Conservation (phyloP, 2,797 vertebrate genomes). For the Ara ararauna region DNA sequence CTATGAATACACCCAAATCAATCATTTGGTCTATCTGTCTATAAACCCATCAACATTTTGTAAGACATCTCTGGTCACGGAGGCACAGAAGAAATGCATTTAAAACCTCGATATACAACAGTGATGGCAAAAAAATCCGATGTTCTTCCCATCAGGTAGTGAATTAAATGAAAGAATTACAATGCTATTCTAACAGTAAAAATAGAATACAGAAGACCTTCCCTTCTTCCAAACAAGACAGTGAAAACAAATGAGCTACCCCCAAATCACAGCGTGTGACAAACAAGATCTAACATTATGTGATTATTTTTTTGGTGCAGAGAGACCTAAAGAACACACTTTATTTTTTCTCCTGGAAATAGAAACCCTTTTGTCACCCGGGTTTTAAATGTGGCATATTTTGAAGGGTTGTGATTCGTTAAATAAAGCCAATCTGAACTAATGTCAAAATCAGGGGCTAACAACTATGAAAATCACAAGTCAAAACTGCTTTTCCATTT, state of each 20-base stretch:
- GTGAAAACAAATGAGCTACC: constrained; percentile 27
- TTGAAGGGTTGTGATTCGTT: constrained; percentile 41
- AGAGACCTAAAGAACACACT: not conserved
- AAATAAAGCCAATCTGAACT: constrained; percentile 42
- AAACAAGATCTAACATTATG: not conserved
- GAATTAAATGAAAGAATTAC: constrained; percentile 23
- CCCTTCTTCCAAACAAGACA: not conserved
- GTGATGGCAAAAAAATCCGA: accelerated
- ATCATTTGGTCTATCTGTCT: not conserved
- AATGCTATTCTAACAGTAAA: not conserved
- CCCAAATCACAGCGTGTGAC: not conserved
- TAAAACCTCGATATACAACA: not conserved
- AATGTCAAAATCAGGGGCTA: constrained; percentile 30
- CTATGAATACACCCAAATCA: not conserved
- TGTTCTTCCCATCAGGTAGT: not conserved
- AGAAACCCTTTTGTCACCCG: not conserved
- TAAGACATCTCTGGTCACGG: not conserved
- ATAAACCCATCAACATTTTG: not conserved
- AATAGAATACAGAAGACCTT: constrained; percentile 18
- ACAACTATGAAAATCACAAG: not conserved
- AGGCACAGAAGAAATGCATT: not conserved
- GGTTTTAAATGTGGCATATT: constrained; percentile 34
- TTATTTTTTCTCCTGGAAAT: not conserved
- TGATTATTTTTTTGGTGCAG: not conserved
- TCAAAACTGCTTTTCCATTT: not conserved